A percentile compares a stretch with the other conserved stretches of the same genome.
These are phyloP conservation scores for Paradisaea rubra DNA, from an alignment of 2,113 vertebrate species.

Conservation along the genomic window DNA sequence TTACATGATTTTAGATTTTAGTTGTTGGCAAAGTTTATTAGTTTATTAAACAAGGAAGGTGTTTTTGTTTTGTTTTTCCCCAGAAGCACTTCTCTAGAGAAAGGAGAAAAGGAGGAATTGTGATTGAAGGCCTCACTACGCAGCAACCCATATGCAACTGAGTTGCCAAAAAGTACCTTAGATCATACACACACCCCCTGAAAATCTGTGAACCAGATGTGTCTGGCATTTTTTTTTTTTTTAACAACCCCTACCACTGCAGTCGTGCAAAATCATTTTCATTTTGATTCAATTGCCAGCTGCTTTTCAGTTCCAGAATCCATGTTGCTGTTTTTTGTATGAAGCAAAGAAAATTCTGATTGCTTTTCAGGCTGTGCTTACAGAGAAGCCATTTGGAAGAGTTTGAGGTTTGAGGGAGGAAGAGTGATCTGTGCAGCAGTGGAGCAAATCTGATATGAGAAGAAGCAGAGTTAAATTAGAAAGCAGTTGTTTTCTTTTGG, in stretches of 20 bases:
- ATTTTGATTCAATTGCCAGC: background rate
- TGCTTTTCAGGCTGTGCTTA: background rate
- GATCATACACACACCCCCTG: background rate
- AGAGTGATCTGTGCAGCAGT: background rate
- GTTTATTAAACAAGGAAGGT: background rate
- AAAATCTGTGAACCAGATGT: background rate
- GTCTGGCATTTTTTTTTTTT: background rate
- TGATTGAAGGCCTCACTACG: background rate
- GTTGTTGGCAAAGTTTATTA: background rate
- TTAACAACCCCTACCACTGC: background rate
- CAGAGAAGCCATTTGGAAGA: background rate
- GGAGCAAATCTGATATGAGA: background rate
- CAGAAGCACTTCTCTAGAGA: background rate
- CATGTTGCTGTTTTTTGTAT: background rate
- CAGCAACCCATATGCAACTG: background rate
- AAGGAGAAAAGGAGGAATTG: background rate
- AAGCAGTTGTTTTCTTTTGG: background rate
- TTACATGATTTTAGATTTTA: background rate
- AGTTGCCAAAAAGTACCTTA: background rate
- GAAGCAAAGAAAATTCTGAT: background rate
- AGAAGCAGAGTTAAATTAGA: background rate
- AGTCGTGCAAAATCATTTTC: background rate
- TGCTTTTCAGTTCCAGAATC: conserved; percentile 2
- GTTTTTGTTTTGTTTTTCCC: background rate
- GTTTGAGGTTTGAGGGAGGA: background rate